Base-by-base conservation (phyloP, 2,113 vertebrate species). In the Sceloporus undulatus region DNA sequence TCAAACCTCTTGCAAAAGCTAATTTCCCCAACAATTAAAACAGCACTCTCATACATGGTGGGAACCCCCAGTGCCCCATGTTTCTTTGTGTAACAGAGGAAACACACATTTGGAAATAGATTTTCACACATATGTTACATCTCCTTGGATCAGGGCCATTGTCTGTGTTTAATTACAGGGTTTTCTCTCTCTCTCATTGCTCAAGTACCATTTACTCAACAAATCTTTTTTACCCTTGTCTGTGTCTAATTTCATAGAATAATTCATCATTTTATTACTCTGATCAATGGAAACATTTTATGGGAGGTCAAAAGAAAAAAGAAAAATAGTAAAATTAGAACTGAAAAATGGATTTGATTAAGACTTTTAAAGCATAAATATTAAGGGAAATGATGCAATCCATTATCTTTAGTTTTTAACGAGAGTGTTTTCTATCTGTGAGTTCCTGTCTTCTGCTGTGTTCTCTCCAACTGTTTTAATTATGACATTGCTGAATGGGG, bases 221-320 rank as follows among this genome's bases (percentile, higher is more conserved):
- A 0, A 82, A 84, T 91, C 87, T 91, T 86, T 90, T 68, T 38
- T 78, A 48, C 90, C 84, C 92, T 94, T 94, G 86, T 92, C 90
- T 93, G 83, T 92, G 92, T 86, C 89, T 94, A 91, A 56, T 84
- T 91, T 95, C 90, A 88, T 93, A 93, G 92, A 94, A 96, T 90
- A 94, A 95, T 88, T 95, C 93, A 93, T 71, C 84, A 91, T 94
- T 95, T 94, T 95, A 94, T 96, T 95, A 94, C 89, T 85, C 82
- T 92, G 91, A 95, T 95, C 93, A 95, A 92, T 95, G 92, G 92
- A 93, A 95, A 96, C 84, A 90, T 95, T 95, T 95, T 95, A 95
- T 93, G 94, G 94, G 92, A 94, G 93, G 93, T 96, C 93, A 95
- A 94, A 82, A 95, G 90, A 18, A 89, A 93, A 95, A 54, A 92